Conservation (phyloP, 2,888 invertebrate species). For the Agrochola circellaris region DNA sequence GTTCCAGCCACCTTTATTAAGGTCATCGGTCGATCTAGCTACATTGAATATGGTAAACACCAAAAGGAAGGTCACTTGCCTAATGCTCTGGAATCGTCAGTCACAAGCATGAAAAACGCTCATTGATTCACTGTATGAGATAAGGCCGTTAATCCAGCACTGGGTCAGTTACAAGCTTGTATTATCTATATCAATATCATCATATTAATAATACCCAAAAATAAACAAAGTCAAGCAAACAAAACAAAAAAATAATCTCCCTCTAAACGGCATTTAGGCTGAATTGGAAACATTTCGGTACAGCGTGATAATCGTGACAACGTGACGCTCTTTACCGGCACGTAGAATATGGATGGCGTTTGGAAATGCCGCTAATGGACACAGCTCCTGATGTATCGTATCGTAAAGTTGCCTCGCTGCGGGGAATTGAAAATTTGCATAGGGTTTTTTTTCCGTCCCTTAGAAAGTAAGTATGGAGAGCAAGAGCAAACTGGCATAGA, state of each 20-base stretch:
- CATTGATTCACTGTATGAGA: neutral
- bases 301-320: constrained; percentile 75
- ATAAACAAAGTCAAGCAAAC: constrained; percentile 39
- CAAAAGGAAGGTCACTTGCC: neutral
- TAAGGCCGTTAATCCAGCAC: neutral
- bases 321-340: constrained; percentile 76
- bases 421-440: neutral
- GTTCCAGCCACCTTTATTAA: too few relatives aligned
- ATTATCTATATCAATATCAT: constrained; percentile 15
- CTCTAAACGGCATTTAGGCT: constrained; percentile 60
- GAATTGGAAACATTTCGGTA: constrained; percentile 61
- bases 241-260: constrained; percentile 60
- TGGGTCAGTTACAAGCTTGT: neutral
- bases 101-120: neutral
- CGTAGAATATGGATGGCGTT: constrained; percentile 78
- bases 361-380: constrained; percentile 74
- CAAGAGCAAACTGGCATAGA: too few relatives aligned
- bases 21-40: too few relatives aligned
- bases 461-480: neutral
- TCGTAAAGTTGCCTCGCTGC: constrained; percentile 40
- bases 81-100: neutral
- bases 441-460: neutral
- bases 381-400: constrained; percentile 63
- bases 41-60: neutral
- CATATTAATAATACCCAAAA: constrained; percentile 15